Evolutionary conservation across 2,797 vertebrate genomes (phyloP).

Genomic region (Dermochelys coriacea): DNA sequence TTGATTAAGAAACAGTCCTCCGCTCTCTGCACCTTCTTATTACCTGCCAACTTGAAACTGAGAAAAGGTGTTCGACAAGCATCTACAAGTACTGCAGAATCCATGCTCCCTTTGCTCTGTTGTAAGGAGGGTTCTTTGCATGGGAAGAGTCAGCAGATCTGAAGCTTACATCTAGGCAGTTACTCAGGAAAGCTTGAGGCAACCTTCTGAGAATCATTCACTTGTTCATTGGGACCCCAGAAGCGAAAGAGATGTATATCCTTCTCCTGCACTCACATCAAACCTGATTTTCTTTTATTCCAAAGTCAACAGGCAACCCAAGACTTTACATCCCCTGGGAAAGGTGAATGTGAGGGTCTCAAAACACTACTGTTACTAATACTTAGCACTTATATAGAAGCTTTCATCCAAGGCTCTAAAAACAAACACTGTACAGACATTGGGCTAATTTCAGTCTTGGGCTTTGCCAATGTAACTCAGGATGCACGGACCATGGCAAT

Average conservation of each 20-base stretch:
- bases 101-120: not conserved
- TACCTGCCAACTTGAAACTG: not conserved
- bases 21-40: not conserved
- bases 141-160: not conserved
- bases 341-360: not conserved
- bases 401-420: not conserved
- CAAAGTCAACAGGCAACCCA: not conserved
- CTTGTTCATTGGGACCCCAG: not conserved
- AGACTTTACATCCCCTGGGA: not conserved
- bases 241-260: not conserved
- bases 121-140: not conserved
- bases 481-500: not conserved
- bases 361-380: not conserved
- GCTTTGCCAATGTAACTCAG: rapidly evolving
- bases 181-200: not conserved
- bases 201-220: not conserved
- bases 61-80: not conserved
- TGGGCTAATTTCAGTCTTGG: not conserved
- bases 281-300: not conserved
- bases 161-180: not conserved
- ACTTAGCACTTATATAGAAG: not conserved
- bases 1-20: not conserved
- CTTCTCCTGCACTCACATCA: not conserved
- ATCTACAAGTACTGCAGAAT: not conserved
- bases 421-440: not conserved